Percentiles rank a stretch among this genome's conserved stretches.
phyloP scores from a whole-genome alignment of 2,888 invertebrate genomes.

The Barypeithes pellucidus region DNA sequence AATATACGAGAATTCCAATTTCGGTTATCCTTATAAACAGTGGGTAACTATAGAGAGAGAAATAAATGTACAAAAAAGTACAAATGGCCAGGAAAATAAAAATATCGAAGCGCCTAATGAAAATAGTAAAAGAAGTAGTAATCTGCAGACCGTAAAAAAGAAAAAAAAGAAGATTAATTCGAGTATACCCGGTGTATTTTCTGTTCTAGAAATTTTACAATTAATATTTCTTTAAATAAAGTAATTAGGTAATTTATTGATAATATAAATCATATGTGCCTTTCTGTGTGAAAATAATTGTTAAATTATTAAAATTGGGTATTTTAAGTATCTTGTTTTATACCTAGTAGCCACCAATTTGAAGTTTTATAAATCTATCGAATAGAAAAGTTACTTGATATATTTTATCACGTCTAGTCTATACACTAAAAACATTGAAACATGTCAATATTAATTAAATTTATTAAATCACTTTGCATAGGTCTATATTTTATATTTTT shows the following conservation, averaged over 20 bases:
- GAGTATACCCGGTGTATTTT: constrained; percentile 36
- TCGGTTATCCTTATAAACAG: constrained; percentile 32
- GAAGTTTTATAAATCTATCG: too few species aligned
- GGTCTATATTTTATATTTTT: too few species aligned
- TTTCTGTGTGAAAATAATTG: constrained; percentile 3
- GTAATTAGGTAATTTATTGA: too few species aligned
- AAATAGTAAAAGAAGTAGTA: constrained; percentile 29
- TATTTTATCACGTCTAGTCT: too few species aligned
- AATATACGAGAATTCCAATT: constrained; percentile 33
- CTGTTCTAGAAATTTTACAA: constrained; percentile 48
- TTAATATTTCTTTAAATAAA: constrained; percentile 44
- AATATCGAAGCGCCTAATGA: constrained; percentile 22
- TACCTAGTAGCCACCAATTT: too few species aligned
- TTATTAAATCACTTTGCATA: too few species aligned
- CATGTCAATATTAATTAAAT: too few species aligned
- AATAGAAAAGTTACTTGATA: too few species aligned
- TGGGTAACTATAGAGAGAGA: constrained; percentile 29
- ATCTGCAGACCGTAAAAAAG: constrained; percentile 18
- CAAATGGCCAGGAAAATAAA: constrained; percentile 5
- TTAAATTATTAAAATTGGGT: neutral
- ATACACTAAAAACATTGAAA: too few species aligned
- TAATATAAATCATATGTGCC: neutral
- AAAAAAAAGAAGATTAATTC: constrained; percentile 33
- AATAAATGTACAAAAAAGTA: neutral
- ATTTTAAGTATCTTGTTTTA: too few species aligned